These are phyloP conservation scores for Rhinopithecus roxellana DNA, from an alignment of 2,113 vertebrate species.

Conservation along the genomic window DNA sequence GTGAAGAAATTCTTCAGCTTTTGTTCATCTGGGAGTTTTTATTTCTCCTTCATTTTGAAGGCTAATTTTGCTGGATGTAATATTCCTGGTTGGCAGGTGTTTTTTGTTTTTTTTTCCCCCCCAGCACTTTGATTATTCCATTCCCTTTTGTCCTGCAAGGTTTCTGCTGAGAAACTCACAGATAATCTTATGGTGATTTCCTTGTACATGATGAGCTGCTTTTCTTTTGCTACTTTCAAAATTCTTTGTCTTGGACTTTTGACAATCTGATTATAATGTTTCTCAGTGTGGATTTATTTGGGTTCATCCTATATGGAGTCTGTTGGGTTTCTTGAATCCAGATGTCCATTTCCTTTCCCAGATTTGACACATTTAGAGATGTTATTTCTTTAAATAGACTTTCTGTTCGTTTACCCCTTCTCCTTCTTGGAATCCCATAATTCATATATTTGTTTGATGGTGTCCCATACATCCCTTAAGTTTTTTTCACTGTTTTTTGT, in stretches of 20 bases:
- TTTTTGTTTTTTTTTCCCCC: not conserved
- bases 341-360: not conserved
- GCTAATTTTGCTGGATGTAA: not conserved
- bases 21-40: not conserved
- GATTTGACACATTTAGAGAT: not conserved
- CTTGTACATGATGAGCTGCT: not conserved
- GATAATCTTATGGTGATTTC: not conserved
- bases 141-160: not conserved
- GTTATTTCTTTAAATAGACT: not conserved
- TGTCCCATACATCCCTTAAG: not conserved
- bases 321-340: not conserved
- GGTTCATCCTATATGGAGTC: not conserved
- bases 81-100: not conserved
- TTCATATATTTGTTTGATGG: not conserved
- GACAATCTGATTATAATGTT: not conserved
- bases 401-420: not conserved
- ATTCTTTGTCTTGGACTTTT: not conserved
- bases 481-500: not conserved
- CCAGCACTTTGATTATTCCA: not conserved
- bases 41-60: not conserved
- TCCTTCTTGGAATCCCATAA: not conserved
- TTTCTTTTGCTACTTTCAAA: not conserved
- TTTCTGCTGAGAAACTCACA: not conserved
- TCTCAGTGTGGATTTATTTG: not conserved
- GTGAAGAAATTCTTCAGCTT: not conserved